Evolutionary conservation across 2,888 invertebrate genomes (phyloP), one percentile per base, ranked within the genome.

Genomic region (Tribolium freemani): DNA sequence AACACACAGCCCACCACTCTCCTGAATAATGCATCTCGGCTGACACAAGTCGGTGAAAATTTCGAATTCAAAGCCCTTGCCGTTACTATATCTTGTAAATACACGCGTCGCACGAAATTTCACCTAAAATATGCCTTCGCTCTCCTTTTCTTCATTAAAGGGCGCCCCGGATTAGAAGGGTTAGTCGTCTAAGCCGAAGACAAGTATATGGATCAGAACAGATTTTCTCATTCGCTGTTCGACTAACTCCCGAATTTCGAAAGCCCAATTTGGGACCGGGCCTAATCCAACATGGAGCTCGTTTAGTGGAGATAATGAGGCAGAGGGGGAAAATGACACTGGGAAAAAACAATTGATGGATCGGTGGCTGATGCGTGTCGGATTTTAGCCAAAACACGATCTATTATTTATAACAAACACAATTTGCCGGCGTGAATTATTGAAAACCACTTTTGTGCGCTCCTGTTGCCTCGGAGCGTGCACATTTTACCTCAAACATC

Each of bases 1-100:
- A 50, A 11, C 20, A 69, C 26, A 26, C 26, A 26, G 26, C n/a
- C 60, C 38, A 8, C 38, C 31, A 46, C 46, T 46, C 44, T 56
- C 26, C 48, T 81, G 81, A 80, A 81, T 81, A 79, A 81, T 81
- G 78, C 75, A 81, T 80, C 61, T 57, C 57, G 76, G 69, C 76
- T 78, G 46, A 57, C 50, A 38, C 51, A 45, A 48, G 44, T 44
- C 44, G 50, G 44, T 50, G 56, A 64, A 70, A 70, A 64, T 70
- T 64, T 26, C 69, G 63, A 71, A 74, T 74, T 74, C 66, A 68
- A 70, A 72, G 70, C 60, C 51, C 45, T 64, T 71, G 66, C 54
- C 50, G 57, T 68, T 60, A 53, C 53, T 60, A 69, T 69, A 69
- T 69, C 53, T 53, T 61, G 69, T 61, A 69, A 69, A 69, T 69